Conservation (phyloP, 2,888 invertebrate species). For the Drosophila anomelani region DNA sequence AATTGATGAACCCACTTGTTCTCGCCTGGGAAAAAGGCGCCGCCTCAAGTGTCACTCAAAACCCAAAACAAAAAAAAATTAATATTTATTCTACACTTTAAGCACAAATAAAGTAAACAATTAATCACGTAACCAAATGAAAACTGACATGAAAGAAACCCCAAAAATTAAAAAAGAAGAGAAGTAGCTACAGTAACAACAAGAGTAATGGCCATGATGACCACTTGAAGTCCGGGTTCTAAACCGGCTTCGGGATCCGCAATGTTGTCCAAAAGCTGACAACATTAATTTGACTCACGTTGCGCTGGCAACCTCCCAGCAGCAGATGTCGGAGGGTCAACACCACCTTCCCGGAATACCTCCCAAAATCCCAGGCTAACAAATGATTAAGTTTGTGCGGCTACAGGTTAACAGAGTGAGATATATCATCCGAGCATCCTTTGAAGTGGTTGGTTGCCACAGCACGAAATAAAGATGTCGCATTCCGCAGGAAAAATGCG, state of each 20-base stretch:
- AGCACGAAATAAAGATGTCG: constrained; percentile 29
- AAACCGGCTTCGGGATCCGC: constrained; percentile 14
- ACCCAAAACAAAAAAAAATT: constrained; percentile 1
- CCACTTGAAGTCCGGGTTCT: constrained; percentile 50
- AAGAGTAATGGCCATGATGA: constrained; percentile 48
- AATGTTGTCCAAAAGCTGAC: constrained; percentile 37
- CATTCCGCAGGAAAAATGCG: constrained; percentile 13
- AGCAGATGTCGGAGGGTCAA: constrained; percentile 14
- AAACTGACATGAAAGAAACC: constrained; percentile 48
- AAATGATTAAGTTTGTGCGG: constrained; percentile 36
- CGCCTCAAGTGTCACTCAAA: constrained; percentile 38
- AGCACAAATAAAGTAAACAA: constrained; percentile 59
- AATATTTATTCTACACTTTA: constrained; percentile 48
- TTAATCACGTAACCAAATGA: constrained; percentile 68
- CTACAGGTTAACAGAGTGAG: constrained; percentile 6
- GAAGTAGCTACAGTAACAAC: constrained; percentile 17
- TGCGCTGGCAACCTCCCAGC: constrained; percentile 38
- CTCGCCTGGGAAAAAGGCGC: constrained; percentile 16
- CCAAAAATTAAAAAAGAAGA: neutral
- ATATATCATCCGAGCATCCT: constrained; percentile 18
- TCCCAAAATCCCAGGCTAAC: constrained; percentile 36
- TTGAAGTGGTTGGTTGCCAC: constrained; percentile 29
- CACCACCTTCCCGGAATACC: constrained; percentile 14
- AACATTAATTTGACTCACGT: constrained; percentile 59
- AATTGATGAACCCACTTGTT: constrained; percentile 22